A percentile compares a stretch with the other conserved stretches of the same genome.
Evolutionary conservation across 1,140 invertebrate genomes (phyloP).

Genomic region (Anastrepha obliqua): DNA sequence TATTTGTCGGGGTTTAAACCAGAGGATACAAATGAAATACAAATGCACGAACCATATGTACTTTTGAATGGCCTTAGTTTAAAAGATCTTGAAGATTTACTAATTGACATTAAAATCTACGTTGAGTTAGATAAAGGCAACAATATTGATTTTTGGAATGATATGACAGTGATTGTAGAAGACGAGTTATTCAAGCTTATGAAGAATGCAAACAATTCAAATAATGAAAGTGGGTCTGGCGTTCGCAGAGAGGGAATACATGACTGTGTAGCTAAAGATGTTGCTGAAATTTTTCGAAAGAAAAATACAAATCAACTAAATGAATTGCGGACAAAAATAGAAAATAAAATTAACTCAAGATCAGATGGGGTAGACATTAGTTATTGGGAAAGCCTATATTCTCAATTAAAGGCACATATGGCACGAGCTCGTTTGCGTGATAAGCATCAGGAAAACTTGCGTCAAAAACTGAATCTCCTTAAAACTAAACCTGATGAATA

Average conservation of each 20-base stretch:
- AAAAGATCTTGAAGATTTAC: constrained; percentile 96
- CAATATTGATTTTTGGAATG: constrained; percentile 97
- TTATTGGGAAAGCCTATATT: constrained; percentile 97
- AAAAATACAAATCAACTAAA: constrained; percentile 92
- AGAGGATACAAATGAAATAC: constrained; percentile 96
- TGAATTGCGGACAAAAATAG: constrained; percentile 89
- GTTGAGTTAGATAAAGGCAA: constrained; percentile 89
- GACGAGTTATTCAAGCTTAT: constrained; percentile 94
- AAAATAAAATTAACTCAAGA: constrained; percentile 88
- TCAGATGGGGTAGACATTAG: constrained; percentile 95
- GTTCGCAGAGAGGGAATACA: constrained; percentile 94
- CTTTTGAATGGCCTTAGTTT: constrained; percentile 94
- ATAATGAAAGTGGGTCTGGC: constrained; percentile 74
- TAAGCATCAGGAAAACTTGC: constrained; percentile 93
- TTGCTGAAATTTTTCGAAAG: constrained; percentile 90
- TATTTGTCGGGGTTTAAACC: constrained; percentile 96
- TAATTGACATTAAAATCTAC: constrained; percentile 97
- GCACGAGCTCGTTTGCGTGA: constrained; percentile 93
- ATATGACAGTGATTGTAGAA: constrained; percentile 96
- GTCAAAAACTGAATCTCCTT: constrained; percentile 90
- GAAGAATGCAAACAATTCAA: constrained; percentile 80
- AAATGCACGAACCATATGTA: constrained; percentile 98
- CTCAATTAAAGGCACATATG: constrained; percentile 96
- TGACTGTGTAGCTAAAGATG: constrained; percentile 92
- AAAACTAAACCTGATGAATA: constrained; percentile 82